Evolutionary conservation across 2,888 invertebrate species (phyloP), one percentile per base, ranked within the genome.

Genomic region (Lithophane socia): DNA sequence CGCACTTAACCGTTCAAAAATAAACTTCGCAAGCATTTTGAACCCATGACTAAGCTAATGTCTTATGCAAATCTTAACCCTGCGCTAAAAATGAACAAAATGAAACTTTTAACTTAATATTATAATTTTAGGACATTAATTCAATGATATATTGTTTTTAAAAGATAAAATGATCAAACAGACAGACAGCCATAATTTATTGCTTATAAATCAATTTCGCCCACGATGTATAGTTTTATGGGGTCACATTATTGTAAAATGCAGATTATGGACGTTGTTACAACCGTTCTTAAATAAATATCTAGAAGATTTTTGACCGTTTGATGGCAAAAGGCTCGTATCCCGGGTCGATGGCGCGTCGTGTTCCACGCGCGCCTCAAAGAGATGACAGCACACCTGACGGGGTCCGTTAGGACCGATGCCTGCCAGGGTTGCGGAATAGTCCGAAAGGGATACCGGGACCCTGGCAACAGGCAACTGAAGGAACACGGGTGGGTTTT

Each of bases 141-240:
- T 75, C 71, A 74, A 78, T 82, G 82, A 87, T 87, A 81, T 77
- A 87, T 81, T 79, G 82, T 77, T 73, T 75, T 61, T 76, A 83
- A 74, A 85, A 86, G 0, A 70, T 77, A 79, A 84, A 75, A 81
- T 73, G 66, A 75, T 79, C 49, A 60, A 64, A 65, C 44, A 44
- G 58, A 69, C 64, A 81, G 37, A 69, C 54, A n/a, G 7, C 60
- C 47, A 64, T 84, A 77, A 78, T 89, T 82, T 81, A 88, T 76
- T 72, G 61, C 12, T 52, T 58, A 78, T 74, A 75, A 56, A 75
- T 73, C 70, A 79, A 75, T 79, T 66, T 81, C 88, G 83, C 87
- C 87, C 87, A 88, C 89, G 69, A 58, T 44, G 0, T 10, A 42
- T 42, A 44, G 7, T 78, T 79, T 76, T 67, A 64, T 75, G 71